These are phyloP conservation scores for Elmis aenea DNA, from an alignment of 2,888 invertebrate species.

Conservation along the genomic window DNA sequence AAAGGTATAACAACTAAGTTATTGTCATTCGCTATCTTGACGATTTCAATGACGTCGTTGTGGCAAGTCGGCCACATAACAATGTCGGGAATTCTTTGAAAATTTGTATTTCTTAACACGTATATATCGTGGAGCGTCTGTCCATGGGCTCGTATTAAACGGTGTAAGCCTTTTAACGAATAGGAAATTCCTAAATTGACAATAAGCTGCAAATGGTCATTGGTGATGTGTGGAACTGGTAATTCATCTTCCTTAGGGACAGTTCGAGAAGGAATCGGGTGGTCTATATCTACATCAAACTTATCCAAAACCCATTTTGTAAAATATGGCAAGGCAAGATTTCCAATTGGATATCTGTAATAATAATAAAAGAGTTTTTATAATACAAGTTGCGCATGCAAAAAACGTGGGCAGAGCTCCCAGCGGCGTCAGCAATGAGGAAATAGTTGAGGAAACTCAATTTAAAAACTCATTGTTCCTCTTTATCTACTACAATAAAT, in stretches of 20 bases:
- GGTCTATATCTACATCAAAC: slow-evolving; percentile 61
- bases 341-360: slow-evolving; percentile 77
- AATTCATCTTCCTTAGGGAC: slow-evolving; percentile 51
- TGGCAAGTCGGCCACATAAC: slow-evolving; percentile 89
- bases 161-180: slow-evolving; percentile 74
- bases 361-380: too few relatives aligned
- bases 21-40: slow-evolving; percentile 67
- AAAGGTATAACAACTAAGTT: slow-evolving; percentile 85
- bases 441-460: too few relatives aligned
- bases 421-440: too few relatives aligned
- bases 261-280: slow-evolving; percentile 53
- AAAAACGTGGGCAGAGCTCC: too few relatives aligned
- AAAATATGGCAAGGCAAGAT: slow-evolving; percentile 69
- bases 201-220: slow-evolving; percentile 57
- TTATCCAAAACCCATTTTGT: slow-evolving; percentile 72
- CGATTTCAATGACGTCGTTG: slow-evolving; percentile 77
- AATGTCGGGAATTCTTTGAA: slow-evolving; percentile 86
- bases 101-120: slow-evolving; percentile 64
- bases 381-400: too few relatives aligned
- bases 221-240: slow-evolving; percentile 62
- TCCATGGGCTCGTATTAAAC: slow-evolving; percentile 85
- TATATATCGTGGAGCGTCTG: slow-evolving; percentile 90
- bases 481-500: too few relatives aligned
- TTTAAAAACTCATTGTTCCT: too few relatives aligned
- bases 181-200: slow-evolving; percentile 52